Evolutionary conservation across 1,140 invertebrate genomes (phyloP).

Genomic region (Globodera rostochiensis): DNA sequence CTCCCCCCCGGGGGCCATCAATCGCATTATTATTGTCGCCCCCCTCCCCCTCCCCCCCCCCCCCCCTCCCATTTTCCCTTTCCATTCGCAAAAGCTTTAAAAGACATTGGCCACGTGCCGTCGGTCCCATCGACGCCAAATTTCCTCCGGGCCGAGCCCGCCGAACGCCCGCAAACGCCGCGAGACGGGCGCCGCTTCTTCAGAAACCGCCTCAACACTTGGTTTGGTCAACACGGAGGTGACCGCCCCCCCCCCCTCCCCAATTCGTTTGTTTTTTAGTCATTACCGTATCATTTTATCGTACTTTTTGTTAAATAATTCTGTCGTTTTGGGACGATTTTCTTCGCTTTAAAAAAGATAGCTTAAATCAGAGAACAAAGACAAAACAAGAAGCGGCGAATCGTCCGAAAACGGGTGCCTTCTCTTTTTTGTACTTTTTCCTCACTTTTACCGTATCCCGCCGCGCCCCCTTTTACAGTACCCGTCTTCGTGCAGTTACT

Average conservation of each 20-base stretch:
- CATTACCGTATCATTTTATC: too few species aligned
- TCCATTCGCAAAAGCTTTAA: background rate
- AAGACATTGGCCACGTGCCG: conserved; percentile 6
- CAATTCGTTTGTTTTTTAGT: background rate
- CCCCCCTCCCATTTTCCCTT: background rate
- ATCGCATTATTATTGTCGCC: too few species aligned
- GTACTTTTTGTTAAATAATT: too few species aligned
- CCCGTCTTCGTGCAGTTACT: conserved; percentile 1
- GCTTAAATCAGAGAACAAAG: too few species aligned
- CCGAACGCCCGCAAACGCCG: background rate
- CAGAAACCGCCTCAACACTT: conserved; percentile 14
- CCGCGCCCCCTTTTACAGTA: background rate
- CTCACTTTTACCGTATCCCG: background rate
- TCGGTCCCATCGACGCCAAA: conserved; percentile 17
- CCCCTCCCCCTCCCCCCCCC: too few species aligned
- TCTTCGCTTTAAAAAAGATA: too few species aligned
- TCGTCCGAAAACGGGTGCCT: background rate
- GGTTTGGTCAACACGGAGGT: conserved; percentile 19
- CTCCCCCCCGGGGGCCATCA: too few species aligned
- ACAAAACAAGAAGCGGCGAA: background rate
- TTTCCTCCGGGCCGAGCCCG: background rate
- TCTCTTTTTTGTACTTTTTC: background rate
- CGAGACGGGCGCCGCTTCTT: background rate
- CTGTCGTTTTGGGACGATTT: too few species aligned
- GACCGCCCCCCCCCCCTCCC: background rate